Base-by-base conservation (phyloP, 2,113 vertebrate genomes). In the Sciurus niger region DNA sequence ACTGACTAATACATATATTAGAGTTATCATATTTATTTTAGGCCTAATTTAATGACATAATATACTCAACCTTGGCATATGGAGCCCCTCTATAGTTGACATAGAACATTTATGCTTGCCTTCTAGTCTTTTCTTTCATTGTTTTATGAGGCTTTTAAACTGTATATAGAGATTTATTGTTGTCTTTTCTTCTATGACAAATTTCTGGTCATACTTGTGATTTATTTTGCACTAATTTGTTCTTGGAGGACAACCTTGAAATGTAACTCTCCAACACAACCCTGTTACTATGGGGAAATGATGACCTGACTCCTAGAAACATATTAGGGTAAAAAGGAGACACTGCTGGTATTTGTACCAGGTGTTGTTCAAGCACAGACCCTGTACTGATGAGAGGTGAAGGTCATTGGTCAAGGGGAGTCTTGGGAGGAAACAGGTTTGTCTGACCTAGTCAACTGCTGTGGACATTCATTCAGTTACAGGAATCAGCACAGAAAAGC, bases 161-260 rank as follows among this genome's bases (percentile, higher is more conserved):
- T 63, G 53, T 78, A 48, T 48, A 60, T 43, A 46, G 90, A 89
- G 90, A 93, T 94, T 94, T 95, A 96, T 92, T 30, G 22, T 72
- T 96, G 30, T 89, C 89, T 96, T 95, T 77, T 88, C 72, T 87
- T 96, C 65, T 85, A 2, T 96, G 94, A 96, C 84, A 96, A 88
- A 96, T 88, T 93, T 48, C 90, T 90, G 82, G 82, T 89, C 84
- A 82, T 65, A 89, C 28, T 22, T 97, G 77, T 90, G 93, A 94
- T 96, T 95, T 96, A 90, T 89, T 96, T 94, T 95, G 96, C 77
- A 76, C 90, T 96, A 88, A 96, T 97, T 96, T 89, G 25, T 96
- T 97, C 80, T 84, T 84, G 48, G 63, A 97, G 72, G 78, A 85
- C 84, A 85, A 90, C 91, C 95, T 96, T 96, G 95, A 92, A 92